Percentiles rank a stretch among this genome's conserved stretches.
Conservation (phyloP, 2,797 vertebrate genomes). For the Chaetodon trifasciatus region DNA sequence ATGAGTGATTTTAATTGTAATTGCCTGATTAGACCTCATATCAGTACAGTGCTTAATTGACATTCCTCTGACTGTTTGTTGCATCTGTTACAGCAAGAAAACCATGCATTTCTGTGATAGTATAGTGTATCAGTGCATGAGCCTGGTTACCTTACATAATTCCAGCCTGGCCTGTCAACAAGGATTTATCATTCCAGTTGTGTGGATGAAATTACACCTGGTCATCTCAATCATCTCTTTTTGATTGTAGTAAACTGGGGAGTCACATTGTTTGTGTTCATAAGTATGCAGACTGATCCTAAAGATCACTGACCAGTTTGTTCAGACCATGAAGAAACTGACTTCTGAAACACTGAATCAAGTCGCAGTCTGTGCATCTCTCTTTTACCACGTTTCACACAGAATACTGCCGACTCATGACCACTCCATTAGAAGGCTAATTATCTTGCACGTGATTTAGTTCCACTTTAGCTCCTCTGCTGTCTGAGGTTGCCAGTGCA, state of each 20-base stretch:
- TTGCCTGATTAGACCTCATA: background rate
- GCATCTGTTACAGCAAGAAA: background rate
- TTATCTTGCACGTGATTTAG: constrained; percentile 24
- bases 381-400: background rate
- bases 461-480: constrained; percentile 10
- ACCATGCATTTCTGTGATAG: background rate
- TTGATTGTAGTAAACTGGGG: background rate
- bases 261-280: background rate
- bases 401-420: background rate
- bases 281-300: background rate
- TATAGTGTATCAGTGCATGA: background rate
- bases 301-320: background rate
- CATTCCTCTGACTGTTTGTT: background rate
- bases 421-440: background rate
- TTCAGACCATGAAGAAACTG: background rate
- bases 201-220: background rate
- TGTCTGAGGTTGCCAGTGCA: background rate
- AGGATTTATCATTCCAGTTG: background rate
- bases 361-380: background rate
- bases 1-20: background rate
- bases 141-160: background rate
- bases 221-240: background rate
- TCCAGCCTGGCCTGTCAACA: background rate
- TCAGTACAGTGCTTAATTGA: background rate
- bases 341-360: background rate